phyloP scores from a whole-genome alignment of 2,797 vertebrate genomes.

The Gallirallus australis region DNA sequence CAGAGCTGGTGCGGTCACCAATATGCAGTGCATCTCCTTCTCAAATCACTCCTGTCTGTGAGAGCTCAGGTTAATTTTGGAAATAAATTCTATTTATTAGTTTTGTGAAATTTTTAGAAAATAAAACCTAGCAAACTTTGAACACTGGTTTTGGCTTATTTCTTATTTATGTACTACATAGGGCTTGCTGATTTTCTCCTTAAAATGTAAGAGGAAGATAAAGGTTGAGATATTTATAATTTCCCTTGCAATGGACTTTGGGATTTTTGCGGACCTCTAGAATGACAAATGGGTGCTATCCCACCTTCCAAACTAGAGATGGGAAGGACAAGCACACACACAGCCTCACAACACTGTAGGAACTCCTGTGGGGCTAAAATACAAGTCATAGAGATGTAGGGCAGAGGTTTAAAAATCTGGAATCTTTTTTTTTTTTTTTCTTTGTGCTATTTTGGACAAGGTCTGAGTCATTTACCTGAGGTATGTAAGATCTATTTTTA shows the following conservation, averaged over 20 bases:
- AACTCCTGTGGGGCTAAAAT: neutral
- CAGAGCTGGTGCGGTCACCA: rapidly evolving
- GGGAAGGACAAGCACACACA: neutral
- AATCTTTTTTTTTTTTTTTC: neutral
- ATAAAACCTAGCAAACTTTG: neutral
- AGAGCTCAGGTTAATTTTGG: neutral
- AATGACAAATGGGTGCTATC: neutral
- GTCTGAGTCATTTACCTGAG: neutral
- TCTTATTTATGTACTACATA: neutral
- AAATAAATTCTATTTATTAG: too few species aligned
- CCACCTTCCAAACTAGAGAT: neutral
- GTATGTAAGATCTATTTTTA: neutral
- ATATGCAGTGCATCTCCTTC: too few species aligned
- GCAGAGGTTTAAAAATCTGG: neutral
- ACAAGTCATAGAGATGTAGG: neutral
- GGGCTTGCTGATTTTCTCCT: neutral
- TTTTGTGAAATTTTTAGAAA: neutral
- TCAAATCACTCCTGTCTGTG: neutral
- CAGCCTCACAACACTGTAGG: neutral
- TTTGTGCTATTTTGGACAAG: neutral
- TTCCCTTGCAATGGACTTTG: neutral
- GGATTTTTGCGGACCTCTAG: neutral
- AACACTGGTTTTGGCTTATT: rapidly evolving
- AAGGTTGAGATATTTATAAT: neutral
- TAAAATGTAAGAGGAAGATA: neutral